phyloP scores from a whole-genome alignment of 2,113 vertebrate genomes.

The Coturnix japonica region DNA sequence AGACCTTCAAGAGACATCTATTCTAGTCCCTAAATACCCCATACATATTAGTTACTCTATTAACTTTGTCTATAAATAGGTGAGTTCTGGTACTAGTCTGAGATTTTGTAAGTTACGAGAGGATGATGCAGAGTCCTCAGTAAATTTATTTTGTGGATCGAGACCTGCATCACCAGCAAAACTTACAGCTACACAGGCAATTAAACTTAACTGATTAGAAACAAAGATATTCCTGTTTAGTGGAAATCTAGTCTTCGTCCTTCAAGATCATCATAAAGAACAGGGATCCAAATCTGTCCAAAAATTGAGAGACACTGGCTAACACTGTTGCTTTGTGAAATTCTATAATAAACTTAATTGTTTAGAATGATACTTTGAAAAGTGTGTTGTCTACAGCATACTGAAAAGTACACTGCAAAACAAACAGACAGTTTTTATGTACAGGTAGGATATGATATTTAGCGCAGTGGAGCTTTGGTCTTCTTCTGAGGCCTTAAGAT shows the following conservation, averaged over 20 bases:
- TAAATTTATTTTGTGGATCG: not conserved
- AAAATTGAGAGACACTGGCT: not conserved
- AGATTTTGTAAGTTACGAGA: not conserved
- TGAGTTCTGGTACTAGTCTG: not conserved
- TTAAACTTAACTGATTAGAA: not conserved
- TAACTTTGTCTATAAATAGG: not conserved
- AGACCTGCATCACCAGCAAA: not conserved
- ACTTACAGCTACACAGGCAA: not conserved
- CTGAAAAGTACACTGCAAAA: not conserved
- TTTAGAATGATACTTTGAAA: not conserved
- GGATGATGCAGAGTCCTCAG: not conserved
- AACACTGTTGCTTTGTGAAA: not conserved
- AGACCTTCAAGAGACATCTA: not conserved
- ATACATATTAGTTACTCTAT: not conserved
- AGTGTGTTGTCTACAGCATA: not conserved
- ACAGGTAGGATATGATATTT: not conserved
- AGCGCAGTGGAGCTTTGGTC: not conserved
- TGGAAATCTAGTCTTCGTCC: not conserved
- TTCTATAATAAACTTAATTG: not conserved
- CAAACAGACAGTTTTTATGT: not conserved
- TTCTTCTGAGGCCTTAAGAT: not conserved
- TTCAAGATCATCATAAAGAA: not conserved
- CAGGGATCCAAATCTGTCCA: not conserved
- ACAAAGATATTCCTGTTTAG: not conserved
- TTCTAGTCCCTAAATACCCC: not conserved